These are phyloP conservation scores for Hyposoter didymator DNA, from an alignment of 2,888 invertebrate species.

Conservation along the genomic window DNA sequence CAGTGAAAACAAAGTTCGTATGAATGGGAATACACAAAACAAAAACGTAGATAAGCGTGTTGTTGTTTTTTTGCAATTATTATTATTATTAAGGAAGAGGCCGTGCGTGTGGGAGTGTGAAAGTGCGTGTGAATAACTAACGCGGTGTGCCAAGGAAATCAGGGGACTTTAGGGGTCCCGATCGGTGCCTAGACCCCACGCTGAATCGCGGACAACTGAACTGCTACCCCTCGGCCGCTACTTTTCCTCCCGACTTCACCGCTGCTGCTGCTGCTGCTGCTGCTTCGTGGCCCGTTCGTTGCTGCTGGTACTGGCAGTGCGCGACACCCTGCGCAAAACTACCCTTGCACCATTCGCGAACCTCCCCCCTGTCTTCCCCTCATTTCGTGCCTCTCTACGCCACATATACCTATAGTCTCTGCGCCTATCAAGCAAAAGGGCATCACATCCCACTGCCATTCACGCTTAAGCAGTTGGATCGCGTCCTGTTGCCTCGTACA, in stretches of 20 bases:
- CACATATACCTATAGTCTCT: conserved; percentile 19
- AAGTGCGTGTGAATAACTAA: conserved; percentile 48
- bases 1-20: not conserved
- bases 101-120: not conserved
- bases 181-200: conserved; percentile 77
- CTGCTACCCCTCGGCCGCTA: conserved; percentile 68
- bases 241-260: conserved; percentile 74
- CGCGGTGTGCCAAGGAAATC: conserved; percentile 59
- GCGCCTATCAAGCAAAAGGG: conserved; percentile 19
- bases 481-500: not conserved
- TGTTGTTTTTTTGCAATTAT: conserved; percentile 1
- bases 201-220: conserved; percentile 83
- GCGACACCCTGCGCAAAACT: conserved; percentile 82
- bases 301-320: conserved; percentile 77
- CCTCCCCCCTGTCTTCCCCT: conserved; percentile 36
- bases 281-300: conserved; percentile 66
- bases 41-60: not conserved
- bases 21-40: not conserved
- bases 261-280: conserved; percentile 63
- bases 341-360: conserved; percentile 70
- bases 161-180: conserved; percentile 68
- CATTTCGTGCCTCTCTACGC: conserved; percentile 42
- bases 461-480: not conserved
- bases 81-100: not conserved
- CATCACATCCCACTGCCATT: not conserved